Evolutionary conservation across 2,113 vertebrate species (phyloP).

Genomic region (Smithornis capensis): DNA sequence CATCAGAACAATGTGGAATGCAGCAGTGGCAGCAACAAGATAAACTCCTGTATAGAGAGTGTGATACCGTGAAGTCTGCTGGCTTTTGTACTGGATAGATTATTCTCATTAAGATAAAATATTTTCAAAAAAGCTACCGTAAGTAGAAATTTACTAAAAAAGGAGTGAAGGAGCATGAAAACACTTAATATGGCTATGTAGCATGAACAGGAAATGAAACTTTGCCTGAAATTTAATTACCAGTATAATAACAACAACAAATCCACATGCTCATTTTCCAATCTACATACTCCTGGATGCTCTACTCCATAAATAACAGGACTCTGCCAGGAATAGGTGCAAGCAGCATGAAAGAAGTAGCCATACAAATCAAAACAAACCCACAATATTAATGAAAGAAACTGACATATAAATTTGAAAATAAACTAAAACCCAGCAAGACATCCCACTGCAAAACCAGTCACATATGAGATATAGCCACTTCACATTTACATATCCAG

Average conservation of each 20-base stretch:
- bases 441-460: not conserved
- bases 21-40: conserved; percentile 50
- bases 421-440: not conserved
- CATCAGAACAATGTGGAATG: conserved; percentile 34
- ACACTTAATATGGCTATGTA: not conserved
- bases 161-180: not conserved
- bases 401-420: not conserved
- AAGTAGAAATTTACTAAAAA: conserved; percentile 39
- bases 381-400: not conserved
- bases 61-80: conserved; percentile 28
- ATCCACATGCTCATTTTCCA: not conserved
- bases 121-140: not conserved
- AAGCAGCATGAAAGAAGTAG: not conserved
- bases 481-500: not conserved
- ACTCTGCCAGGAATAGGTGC: not conserved
- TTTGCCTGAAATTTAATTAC: conserved; percentile 3
- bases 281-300: not conserved
- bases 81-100: conserved; percentile 56
- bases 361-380: not conserved
- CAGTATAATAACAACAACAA: not conserved
- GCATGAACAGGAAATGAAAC: conserved; percentile 17
- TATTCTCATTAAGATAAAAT: conserved; percentile 71
- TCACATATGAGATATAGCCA: not conserved
- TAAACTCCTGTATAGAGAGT: not conserved
- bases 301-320: not conserved